Percentiles rank a stretch among this genome's conserved stretches.
These are phyloP conservation scores for Mythimna ferrago DNA, from an alignment of 2,888 invertebrate species.

Conservation along the genomic window DNA sequence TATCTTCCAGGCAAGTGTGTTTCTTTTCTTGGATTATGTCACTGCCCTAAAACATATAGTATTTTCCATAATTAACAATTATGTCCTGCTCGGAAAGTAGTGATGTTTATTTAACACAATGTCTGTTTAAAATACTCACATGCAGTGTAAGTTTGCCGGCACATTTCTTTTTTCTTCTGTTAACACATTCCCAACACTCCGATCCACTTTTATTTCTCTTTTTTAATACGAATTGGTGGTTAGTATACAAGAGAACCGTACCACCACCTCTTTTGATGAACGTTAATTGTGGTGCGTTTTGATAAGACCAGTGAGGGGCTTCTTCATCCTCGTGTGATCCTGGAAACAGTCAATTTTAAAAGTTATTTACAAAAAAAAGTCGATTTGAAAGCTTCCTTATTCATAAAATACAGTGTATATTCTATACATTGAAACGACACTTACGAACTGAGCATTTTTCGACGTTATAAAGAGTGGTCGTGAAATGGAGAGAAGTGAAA, in stretches of 20 bases:
- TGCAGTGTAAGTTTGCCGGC: background rate
- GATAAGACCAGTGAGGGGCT: background rate
- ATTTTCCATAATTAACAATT: background rate
- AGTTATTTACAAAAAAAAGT: background rate
- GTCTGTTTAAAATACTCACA: background rate
- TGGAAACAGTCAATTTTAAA: background rate
- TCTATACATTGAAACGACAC: too few relatives aligned
- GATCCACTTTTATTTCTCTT: background rate
- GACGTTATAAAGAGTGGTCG: too few relatives aligned
- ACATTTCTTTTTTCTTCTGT: background rate
- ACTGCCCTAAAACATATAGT: background rate
- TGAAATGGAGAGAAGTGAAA: too few relatives aligned
- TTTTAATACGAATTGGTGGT: constrained; percentile 1
- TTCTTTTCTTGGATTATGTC: background rate
- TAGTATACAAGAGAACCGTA: background rate
- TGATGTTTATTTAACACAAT: too few relatives aligned
- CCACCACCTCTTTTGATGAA: constrained; percentile 1
- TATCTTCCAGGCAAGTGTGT: background rate
- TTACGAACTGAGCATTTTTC: too few relatives aligned
- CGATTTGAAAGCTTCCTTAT: too few relatives aligned
- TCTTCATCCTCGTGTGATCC: background rate
- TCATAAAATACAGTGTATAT: too few relatives aligned
- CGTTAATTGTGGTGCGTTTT: background rate
- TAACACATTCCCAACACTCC: background rate
- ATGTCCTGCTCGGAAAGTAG: background rate